Evolutionary conservation across 2,888 invertebrate species (phyloP).

Genomic region (Linyphia triangularis): DNA sequence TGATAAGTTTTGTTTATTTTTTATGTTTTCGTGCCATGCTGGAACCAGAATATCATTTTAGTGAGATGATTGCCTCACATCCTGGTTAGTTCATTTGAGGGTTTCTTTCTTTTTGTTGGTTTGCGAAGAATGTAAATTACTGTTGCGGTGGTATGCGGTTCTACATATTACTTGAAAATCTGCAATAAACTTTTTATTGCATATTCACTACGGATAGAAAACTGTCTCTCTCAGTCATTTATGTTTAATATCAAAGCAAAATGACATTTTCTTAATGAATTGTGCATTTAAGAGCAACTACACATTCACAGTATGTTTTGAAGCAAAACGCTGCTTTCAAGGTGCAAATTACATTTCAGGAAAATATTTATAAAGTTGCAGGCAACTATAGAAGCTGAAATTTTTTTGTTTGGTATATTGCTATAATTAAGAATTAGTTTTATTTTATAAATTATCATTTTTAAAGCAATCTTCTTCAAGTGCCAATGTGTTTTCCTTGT

Average conservation of each 20-base stretch:
- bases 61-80: not conserved
- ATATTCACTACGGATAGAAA: too few relatives aligned
- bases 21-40: constrained; percentile 6
- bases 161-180: not conserved
- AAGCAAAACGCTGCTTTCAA: too few relatives aligned
- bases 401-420: not conserved
- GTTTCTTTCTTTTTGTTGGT: not conserved
- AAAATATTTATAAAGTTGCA: constrained; percentile 13
- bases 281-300: too few relatives aligned
- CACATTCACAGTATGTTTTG: too few relatives aligned
- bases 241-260: too few relatives aligned
- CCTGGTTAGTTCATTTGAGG: not conserved
- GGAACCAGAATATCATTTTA: not conserved
- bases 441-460: not conserved
- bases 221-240: too few relatives aligned
- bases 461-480: not conserved
- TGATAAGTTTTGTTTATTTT: not conserved
- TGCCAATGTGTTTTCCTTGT: not conserved
- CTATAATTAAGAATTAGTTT: not conserved
- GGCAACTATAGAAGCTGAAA: constrained; percentile 11
- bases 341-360: too few relatives aligned
- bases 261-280: too few relatives aligned
- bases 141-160: not conserved
- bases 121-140: not conserved
- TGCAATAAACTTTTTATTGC: too few relatives aligned